These are phyloP conservation scores for Thunnus albacares DNA, from an alignment of 2,797 vertebrate species.

Conservation along the genomic window DNA sequence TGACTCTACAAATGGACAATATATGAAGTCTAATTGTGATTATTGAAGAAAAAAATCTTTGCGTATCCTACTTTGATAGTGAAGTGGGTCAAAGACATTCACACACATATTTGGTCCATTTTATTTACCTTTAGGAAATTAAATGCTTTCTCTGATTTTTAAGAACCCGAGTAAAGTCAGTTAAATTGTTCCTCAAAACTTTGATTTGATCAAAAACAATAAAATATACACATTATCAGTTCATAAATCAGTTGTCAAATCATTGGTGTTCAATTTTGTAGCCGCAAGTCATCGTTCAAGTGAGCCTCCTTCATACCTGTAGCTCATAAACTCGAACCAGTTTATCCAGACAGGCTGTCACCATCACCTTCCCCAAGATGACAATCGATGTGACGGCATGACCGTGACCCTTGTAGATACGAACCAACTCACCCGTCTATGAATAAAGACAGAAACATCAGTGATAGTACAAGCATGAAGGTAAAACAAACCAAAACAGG, in stretches of 20 bases:
- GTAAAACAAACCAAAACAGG: neutral
- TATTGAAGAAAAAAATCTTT: neutral
- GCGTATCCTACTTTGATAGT: neutral
- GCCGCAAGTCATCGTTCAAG: too few species aligned
- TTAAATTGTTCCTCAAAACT: too few species aligned
- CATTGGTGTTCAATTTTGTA: neutral
- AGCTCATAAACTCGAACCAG: slow-evolving; percentile 94
- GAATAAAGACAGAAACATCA: neutral
- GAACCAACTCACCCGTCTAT: slow-evolving; percentile 94
- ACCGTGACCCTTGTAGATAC: slow-evolving; percentile 96
- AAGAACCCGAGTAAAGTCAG: too few species aligned
- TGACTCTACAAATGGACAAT: neutral
- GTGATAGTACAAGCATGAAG: neutral
- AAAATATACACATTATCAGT: neutral
- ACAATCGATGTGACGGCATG: slow-evolving; percentile 94
- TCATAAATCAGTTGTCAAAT: neutral
- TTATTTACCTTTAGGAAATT: neutral
- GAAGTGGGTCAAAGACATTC: neutral
- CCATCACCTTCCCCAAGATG: slow-evolving; percentile 97
- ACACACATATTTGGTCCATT: too few species aligned
- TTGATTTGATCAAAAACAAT: too few species aligned
- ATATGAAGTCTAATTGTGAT: neutral
- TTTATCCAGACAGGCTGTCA: slow-evolving; percentile 95
- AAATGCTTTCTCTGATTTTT: neutral
- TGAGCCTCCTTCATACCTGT: slow-evolving; percentile 59